Percentiles rank a stretch among this genome's conserved stretches.
These are phyloP conservation scores for Sycophaga agraensis DNA, from an alignment of 1,140 invertebrate species.

Conservation along the genomic window DNA sequence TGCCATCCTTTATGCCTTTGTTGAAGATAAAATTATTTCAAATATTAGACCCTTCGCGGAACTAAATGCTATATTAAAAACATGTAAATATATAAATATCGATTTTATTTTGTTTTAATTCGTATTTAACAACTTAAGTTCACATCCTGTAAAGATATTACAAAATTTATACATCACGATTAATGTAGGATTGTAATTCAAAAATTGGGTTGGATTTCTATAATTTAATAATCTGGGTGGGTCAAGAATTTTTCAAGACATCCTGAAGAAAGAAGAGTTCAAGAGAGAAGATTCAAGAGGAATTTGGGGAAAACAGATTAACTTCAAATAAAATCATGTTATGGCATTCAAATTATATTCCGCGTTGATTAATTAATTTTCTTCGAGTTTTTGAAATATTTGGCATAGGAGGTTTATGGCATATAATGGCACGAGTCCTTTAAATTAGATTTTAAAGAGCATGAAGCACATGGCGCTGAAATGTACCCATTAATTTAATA, in stretches of 20 bases:
- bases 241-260: conserved; percentile 41
- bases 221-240: conserved; percentile 25
- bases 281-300: conserved; percentile 51
- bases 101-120: conserved; percentile 18
- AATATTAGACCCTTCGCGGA: conserved; percentile 4
- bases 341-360: not conserved
- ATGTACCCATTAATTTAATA: conserved; percentile 2
- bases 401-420: conserved; percentile 20
- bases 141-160: not conserved
- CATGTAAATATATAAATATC: too few relatives aligned
- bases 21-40: conserved; percentile 11
- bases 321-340: conserved; percentile 1
- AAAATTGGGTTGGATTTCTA: conserved; percentile 8
- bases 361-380: conserved; percentile 11
- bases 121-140: not conserved
- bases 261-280: conserved; percentile 48
- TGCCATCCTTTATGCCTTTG: conserved; percentile 21
- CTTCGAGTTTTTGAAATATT: not conserved
- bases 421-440: conserved; percentile 14
- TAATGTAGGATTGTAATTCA: not conserved
- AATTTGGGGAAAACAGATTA: conserved; percentile 24
- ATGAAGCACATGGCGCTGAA: conserved; percentile 7
- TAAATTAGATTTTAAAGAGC: conserved; percentile 27
- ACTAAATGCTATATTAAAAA: too few relatives aligned
- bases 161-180: not conserved